phyloP scores from a whole-genome alignment of 2,888 invertebrate species.

The Drosophila incognita region DNA sequence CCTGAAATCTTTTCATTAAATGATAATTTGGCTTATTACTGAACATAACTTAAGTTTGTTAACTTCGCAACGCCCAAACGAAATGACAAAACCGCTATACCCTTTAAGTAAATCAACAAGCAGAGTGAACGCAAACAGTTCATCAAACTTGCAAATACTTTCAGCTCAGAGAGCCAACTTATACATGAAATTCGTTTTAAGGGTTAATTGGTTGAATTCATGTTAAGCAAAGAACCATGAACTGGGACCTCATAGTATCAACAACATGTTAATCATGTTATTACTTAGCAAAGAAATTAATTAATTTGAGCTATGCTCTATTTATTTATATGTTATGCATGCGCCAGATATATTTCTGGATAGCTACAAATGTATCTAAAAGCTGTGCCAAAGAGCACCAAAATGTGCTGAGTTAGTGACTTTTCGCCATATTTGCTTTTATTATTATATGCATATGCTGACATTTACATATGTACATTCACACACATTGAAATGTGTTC shows the following conservation, averaged over 20 bases:
- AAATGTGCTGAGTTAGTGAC: constrained; percentile 72
- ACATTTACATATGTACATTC: constrained; percentile 60
- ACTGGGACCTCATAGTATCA: constrained; percentile 14
- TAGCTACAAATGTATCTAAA: constrained; percentile 62
- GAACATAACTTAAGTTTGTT: background rate
- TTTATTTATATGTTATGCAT: constrained; percentile 52
- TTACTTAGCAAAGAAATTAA: constrained; percentile 73
- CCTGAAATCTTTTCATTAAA: background rate
- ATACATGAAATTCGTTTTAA: constrained; percentile 53
- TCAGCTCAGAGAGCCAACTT: constrained; percentile 56
- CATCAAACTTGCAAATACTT: constrained; percentile 65
- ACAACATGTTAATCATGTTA: constrained; percentile 69
- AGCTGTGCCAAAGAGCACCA: constrained; percentile 27
- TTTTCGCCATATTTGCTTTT: constrained; percentile 76
- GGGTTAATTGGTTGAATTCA: constrained; percentile 66
- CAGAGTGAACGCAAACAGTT: constrained; percentile 51
- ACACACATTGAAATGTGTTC: constrained; percentile 34
- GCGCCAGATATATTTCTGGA: constrained; percentile 22
- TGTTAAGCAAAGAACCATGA: constrained; percentile 31
- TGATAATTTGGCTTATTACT: background rate
- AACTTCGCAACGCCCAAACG: constrained; percentile 1
- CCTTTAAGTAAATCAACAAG: constrained; percentile 17
- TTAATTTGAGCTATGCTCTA: constrained; percentile 72
- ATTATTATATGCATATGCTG: constrained; percentile 79
- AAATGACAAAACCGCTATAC: constrained; percentile 23